Evolutionary conservation across 2,113 vertebrate genomes (phyloP), one percentile per base, ranked within the genome.

Genomic region (Brienomyrus brachyistius): DNA sequence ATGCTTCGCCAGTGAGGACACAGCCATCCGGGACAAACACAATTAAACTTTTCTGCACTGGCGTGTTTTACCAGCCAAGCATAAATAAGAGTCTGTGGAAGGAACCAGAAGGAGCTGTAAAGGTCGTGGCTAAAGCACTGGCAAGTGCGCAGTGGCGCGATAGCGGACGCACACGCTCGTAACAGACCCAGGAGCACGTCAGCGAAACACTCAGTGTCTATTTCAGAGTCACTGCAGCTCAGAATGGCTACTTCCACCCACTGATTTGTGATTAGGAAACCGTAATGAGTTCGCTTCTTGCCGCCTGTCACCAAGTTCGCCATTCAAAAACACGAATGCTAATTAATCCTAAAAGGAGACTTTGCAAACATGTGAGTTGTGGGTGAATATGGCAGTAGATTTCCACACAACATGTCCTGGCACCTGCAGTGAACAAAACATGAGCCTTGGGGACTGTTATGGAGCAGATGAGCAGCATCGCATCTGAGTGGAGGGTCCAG

Each of bases 31-130:
- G 52, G 43, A 59, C 56, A 48, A 35, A 86, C 40, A 45, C 51
- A n/a, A 66, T 45, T 52, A 88, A 91, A 85, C 83, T 27, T 27
- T 35, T 35, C 70, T 89, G 5, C 31, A 35, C 89, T 91, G 21
- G 93, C 91, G 92, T 93, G 88, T 96, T 94, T 93, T 94, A 77
- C 92, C 92, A 92, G 91, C 93, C 91, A 92, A 93, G 92, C 93
- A 93, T 90, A 59, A 93, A 87, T 89, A 88, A 91, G 13, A 2
- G 95, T 93, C 91, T 92, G 92, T 93, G 45, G 40, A 84, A 23
- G 90, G 84, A 92, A 88, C 91, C 88, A 93, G 91, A 94, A 93
- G 93, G 48, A 86, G 87, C 88, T 70, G 92, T 92, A 92, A 93
- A 96, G 95, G 91, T 91, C 93, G 91, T 84, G 86, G 89, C 51